Base-by-base conservation (phyloP, 37 sponge, comb jelly and placozoan species). In the Haliclona indistincta region DNA sequence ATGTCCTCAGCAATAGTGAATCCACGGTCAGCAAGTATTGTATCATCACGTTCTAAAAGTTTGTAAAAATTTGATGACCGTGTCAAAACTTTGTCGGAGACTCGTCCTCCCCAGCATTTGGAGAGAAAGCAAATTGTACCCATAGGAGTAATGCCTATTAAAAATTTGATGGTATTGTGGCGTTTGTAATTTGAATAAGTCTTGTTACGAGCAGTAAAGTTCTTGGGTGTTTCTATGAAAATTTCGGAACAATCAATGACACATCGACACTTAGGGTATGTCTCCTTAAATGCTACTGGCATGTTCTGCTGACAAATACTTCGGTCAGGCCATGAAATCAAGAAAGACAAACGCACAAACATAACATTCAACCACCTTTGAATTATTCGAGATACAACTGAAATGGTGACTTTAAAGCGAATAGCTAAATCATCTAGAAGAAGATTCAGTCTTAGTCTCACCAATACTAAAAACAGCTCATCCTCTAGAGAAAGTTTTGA, bases 81-180 rank as follows among this genome's bases (percentile, higher is more conserved):
- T 20, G 56, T 63, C 35, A 70, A 13, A 32, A 47, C 10, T 15
- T 63, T 61, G 36, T 76, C 77, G 6, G 77, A 62, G 4, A 63
- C 65, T 30, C 64, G 25, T n/a, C 77, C 65, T 29, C 77, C 65
- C 77, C 77, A 76, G 22, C 64, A 62, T n/a, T 62, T 6, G 38
- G 70, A 79, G 3, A 79, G 22, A 47, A 72, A 80, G 25, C 33
- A 71, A 10, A 71, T 60, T 56, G 71, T 43, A 20, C 81, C 71
- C 17, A 28, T 17, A 22, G 81, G 81, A 11, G 81, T 73, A 60
- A 80, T 80, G 0, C 54, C 71, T 3, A 80, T 54, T 15, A 80
- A 36, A 80, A 71, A 80, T 54, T 80, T 80, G 7, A 71, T 52
- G 8, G 81, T 80, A 35, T 80, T 80, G 37, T 67, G 70, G 25